These are phyloP conservation scores for Macrobrachium nipponense DNA, from an alignment of 1,140 invertebrate genomes.

Conservation along the genomic window DNA sequence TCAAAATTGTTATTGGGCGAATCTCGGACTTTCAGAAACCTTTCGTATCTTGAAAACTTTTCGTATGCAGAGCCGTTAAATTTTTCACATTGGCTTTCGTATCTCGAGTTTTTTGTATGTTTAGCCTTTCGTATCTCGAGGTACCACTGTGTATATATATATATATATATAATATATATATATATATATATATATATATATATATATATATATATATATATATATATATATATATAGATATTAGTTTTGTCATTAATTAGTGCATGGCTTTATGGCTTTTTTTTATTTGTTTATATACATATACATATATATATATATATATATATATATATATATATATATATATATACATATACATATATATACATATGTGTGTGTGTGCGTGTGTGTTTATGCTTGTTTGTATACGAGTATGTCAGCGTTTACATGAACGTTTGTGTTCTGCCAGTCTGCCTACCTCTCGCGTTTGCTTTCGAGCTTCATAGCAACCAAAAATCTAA, in stretches of 20 bases:
- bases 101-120: too few species aligned
- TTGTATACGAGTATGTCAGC: not conserved
- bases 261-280: too few species aligned
- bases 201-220: not conserved
- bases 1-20: too few species aligned
- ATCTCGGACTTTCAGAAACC: too few species aligned
- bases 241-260: too few species aligned
- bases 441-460: too few species aligned
- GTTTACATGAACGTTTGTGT: not conserved
- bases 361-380: not conserved
- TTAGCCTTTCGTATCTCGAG: too few species aligned
- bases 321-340: slow-evolving; percentile 20
- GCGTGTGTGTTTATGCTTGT: not conserved
- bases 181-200: not conserved
- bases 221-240: not conserved
- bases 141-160: not conserved
- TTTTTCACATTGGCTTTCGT: too few species aligned
- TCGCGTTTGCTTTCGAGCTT: too few species aligned
- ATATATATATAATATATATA: slow-evolving; percentile 2
- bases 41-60: too few species aligned
- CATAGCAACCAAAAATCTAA: too few species aligned
- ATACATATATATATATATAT: slow-evolving; percentile 14
- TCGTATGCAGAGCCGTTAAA: too few species aligned
- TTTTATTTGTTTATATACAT: not conserved
- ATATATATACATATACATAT: slow-evolving; percentile 11